Percentiles rank a stretch among this genome's conserved stretches.
Conservation (phyloP, 2,113 vertebrate genomes). For the Gymnarchus niloticus region DNA sequence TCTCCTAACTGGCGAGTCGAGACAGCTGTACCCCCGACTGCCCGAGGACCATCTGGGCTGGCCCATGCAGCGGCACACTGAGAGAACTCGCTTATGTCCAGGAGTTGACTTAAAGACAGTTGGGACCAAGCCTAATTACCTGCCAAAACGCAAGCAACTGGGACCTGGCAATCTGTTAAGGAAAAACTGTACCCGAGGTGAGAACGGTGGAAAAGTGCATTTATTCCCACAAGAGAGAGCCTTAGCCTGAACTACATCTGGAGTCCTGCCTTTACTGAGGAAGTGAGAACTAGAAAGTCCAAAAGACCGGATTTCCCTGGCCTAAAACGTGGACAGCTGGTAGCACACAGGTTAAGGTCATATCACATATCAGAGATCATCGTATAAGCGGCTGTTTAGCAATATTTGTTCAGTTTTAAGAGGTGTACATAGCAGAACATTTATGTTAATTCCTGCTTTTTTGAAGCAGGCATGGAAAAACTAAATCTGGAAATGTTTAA, state of each 20-base stretch:
- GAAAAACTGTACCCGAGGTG: background rate
- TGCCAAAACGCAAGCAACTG: background rate
- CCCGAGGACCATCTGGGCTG: no score
- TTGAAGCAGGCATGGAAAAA: background rate
- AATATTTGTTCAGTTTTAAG: background rate
- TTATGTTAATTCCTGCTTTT: background rate
- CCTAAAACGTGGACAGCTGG: background rate
- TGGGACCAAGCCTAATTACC: background rate
- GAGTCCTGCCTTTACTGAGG: background rate
- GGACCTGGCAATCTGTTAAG: background rate
- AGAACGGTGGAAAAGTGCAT: background rate
- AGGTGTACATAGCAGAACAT: background rate
- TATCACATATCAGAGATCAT: no score
- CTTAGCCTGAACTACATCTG: background rate
- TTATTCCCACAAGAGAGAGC: background rate
- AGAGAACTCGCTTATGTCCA: background rate
- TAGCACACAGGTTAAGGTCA: background rate
- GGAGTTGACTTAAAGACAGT: background rate
- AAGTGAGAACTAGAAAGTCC: background rate
- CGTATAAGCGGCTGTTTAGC: background rate
- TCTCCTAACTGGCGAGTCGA: background rate
- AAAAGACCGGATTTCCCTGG: background rate
- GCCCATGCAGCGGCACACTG: background rate
- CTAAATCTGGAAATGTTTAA: background rate
- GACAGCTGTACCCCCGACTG: background rate